A percentile compares a stretch with the other conserved stretches of the same genome.
These are phyloP conservation scores for Ceriagrion tenellum DNA, from an alignment of 2,888 invertebrate genomes.

Conservation along the genomic window DNA sequence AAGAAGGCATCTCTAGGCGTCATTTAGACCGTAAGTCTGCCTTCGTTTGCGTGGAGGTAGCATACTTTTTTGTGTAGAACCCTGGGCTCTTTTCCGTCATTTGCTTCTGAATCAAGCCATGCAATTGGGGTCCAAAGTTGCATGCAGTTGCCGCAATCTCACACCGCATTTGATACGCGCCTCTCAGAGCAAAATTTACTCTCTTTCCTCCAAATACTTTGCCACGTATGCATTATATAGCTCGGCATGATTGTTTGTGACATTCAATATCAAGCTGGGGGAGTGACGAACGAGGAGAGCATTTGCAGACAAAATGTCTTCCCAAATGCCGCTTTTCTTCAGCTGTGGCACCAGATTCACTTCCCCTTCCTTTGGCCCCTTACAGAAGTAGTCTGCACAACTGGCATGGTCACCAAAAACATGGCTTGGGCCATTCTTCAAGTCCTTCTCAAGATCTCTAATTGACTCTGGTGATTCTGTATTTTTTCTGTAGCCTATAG, in stretches of 20 bases:
- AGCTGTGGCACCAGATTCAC: slow-evolving; percentile 51
- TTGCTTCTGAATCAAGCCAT: neutral
- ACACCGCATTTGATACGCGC: slow-evolving; percentile 58
- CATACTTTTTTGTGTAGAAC: neutral
- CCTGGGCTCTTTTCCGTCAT: neutral
- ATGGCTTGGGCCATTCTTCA: slow-evolving; percentile 69
- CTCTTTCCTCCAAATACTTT: slow-evolving; percentile 68
- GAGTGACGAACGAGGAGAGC: slow-evolving; percentile 60
- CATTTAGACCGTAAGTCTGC: neutral
- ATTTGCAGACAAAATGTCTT: slow-evolving; percentile 67
- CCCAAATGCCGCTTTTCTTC: slow-evolving; percentile 50
- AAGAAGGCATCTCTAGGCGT: neutral
- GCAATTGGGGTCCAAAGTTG: neutral
- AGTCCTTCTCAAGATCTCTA: slow-evolving; percentile 9
- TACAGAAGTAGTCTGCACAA: slow-evolving; percentile 68
- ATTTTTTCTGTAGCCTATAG: slow-evolving; percentile 49
- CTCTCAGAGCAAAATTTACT: slow-evolving; percentile 67
- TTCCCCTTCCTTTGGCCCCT: slow-evolving; percentile 64
- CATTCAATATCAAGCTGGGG: slow-evolving; percentile 67
- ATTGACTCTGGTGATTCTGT: slow-evolving; percentile 1
- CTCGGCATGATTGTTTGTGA: slow-evolving; percentile 68
- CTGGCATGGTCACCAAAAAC: slow-evolving; percentile 69
- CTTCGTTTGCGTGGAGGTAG: neutral
- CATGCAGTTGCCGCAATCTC: neutral
- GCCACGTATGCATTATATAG: slow-evolving; percentile 55